Base-by-base conservation (phyloP, 2,888 invertebrate genomes). In the Synergus laeviventris region DNA sequence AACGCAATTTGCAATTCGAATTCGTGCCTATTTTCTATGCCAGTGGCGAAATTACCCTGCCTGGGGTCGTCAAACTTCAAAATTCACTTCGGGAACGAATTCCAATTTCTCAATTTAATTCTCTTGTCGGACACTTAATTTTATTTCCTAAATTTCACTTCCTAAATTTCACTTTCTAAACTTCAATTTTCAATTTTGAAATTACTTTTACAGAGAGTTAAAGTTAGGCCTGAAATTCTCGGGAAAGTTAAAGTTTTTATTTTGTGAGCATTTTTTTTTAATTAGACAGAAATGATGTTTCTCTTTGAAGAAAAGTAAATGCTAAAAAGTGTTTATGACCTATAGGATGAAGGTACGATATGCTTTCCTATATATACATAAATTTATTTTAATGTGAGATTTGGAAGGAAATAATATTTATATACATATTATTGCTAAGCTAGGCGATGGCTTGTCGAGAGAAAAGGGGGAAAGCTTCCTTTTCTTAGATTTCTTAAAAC, bases 1-100 rank as follows among this genome's bases (percentile, higher is more conserved):
- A 70, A 70, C 70, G 70, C 49, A 70, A 70, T 70, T 70, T 70
- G 70, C 70, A 49, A 70, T 70, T 70, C 70, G 70, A 70, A 70
- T 70, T 45, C 49, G 49, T 70, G 70, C 70, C 49, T 70, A 70
- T 70, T 70, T 70, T 70, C 49, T 70, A 70, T 70, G 49, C 70
- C 70, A 70, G 45, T 70, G 70, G 45, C 70, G 31, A 49, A 49
- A 70, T 16, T 70, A 49, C 49, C 31, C 70, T 70, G 31, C 31
- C 70, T 49, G n/a, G 45, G 31, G 16, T 70, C 31, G 70, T 5
- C 45, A 70, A 70, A 49, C 70, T 70, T 70, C 45, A 45, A 70
- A 49, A 70, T 70, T 70, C 16, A 49, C 24, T 45, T 45, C 31
- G 31, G 45, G 45, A 16, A 24, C 31, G 24, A 45, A 31, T 70